These are phyloP conservation scores for Dendroctonus ponderosae DNA, from an alignment of 1,140 invertebrate genomes.

Conservation along the genomic window DNA sequence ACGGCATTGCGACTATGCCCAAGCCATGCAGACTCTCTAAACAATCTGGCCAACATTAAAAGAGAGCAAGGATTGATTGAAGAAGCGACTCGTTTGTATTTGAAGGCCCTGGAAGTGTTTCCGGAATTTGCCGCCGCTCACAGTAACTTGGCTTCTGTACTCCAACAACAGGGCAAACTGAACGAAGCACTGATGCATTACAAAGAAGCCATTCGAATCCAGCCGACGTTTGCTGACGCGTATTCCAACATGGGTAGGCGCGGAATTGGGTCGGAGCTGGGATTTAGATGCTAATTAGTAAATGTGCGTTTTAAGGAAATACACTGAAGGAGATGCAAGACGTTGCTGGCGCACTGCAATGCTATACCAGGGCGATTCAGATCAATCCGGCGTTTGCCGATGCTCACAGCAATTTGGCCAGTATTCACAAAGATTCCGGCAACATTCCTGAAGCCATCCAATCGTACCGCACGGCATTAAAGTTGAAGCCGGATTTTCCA, in stretches of 20 bases:
- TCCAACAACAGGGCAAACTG: slow-evolving; percentile 97
- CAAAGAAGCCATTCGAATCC: slow-evolving; percentile 95
- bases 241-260: slow-evolving; percentile 93
- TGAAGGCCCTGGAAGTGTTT: slow-evolving; percentile 79
- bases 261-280: not conserved
- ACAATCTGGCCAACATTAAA: slow-evolving; percentile 95
- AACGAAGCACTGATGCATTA: slow-evolving; percentile 98
- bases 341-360: slow-evolving; percentile 90
- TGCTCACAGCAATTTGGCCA: slow-evolving; percentile 97
- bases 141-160: slow-evolving; percentile 95
- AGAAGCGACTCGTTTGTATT: slow-evolving; percentile 92
- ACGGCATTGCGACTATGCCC: slow-evolving; percentile 94
- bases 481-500: slow-evolving; percentile 97
- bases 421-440: slow-evolving; percentile 98
- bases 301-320: slow-evolving; percentile 56
- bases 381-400: slow-evolving; percentile 98
- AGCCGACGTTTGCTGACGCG: slow-evolving; percentile 93
- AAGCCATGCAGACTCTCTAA: slow-evolving; percentile 97
- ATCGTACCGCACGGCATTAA: slow-evolving; percentile 92
- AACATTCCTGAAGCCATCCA: slow-evolving; percentile 98
- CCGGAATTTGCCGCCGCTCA: slow-evolving; percentile 99
- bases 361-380: slow-evolving; percentile 96
- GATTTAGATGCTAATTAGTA: not conserved
- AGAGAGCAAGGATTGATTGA: slow-evolving; percentile 91
- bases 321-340: slow-evolving; percentile 99